These are phyloP conservation scores for Alloscopus bannaensis DNA, from an alignment of 2,888 invertebrate genomes.

Conservation along the genomic window DNA sequence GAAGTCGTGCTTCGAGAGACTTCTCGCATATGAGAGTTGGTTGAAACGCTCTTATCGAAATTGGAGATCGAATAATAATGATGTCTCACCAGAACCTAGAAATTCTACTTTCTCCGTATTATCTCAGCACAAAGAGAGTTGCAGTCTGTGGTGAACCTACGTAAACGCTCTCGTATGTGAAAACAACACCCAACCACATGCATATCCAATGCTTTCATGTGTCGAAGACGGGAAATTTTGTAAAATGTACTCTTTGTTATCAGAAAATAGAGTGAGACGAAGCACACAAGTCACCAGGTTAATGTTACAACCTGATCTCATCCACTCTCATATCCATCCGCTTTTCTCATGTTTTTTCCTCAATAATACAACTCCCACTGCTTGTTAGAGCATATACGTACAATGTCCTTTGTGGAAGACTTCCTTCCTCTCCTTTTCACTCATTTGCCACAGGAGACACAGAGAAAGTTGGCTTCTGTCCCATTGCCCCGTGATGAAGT, in stretches of 20 bases:
- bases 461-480: neutral
- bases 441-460: neutral
- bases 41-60: neutral
- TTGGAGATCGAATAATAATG: constrained; percentile 1
- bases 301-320: neutral
- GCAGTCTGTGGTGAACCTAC: no score
- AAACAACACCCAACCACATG: no score
- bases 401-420: neutral
- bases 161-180: no score
- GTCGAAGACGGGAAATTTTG: no score
- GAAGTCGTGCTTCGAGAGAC: neutral
- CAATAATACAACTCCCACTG: neutral
- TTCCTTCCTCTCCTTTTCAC: neutral
- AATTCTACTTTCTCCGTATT: no score
- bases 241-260: no score
- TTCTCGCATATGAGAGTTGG: neutral
- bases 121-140: no score
- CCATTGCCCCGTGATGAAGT: neutral
- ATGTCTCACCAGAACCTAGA: neutral
- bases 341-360: neutral
- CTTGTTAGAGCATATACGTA: neutral
- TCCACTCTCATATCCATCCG: neutral
- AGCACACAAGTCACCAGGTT: neutral
- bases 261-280: no score
- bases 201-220: no score